phyloP scores from a whole-genome alignment of 2,888 invertebrate species.

The Schrankia costaestrigalis region DNA sequence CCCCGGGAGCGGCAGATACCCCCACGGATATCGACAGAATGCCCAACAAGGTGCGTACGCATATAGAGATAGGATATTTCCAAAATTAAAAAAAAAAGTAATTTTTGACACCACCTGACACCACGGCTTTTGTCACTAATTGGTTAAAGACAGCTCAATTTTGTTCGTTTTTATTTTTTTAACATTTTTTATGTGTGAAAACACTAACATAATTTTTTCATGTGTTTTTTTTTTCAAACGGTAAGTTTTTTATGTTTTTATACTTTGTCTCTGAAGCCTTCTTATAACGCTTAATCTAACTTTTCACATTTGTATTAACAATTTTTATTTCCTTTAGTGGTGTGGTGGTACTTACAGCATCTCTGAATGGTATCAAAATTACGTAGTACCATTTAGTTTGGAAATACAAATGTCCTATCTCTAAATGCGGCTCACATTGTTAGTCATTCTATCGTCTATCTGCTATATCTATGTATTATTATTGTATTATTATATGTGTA shows the following conservation, averaged over 20 bases:
- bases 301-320: constrained; percentile 48
- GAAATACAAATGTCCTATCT: constrained; percentile 66
- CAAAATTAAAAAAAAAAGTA: constrained; percentile 35
- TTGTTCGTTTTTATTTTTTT: constrained; percentile 42
- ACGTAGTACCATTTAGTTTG: constrained; percentile 41
- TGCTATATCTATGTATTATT: constrained; percentile 37
- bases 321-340: constrained; percentile 60
- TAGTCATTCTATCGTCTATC: constrained; percentile 36
- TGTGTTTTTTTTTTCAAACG: constrained; percentile 34
- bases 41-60: constrained; percentile 77
- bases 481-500: constrained; percentile 35
- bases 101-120: constrained; percentile 62
- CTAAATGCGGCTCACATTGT: constrained; percentile 64
- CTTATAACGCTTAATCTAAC: constrained; percentile 64
- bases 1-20: constrained; percentile 70
- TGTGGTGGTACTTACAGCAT: constrained; percentile 65
- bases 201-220: constrained; percentile 54
- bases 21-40: constrained; percentile 71
- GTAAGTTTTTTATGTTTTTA: constrained; percentile 58
- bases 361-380: constrained; percentile 40
- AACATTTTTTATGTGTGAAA: constrained; percentile 42
- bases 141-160: constrained; percentile 73
- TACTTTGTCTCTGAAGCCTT: constrained; percentile 34
- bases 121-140: constrained; percentile 73
- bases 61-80: constrained; percentile 62